These are phyloP conservation scores for Psilopogon haemacephalus DNA, from an alignment of 2,113 vertebrate species.

Conservation along the genomic window DNA sequence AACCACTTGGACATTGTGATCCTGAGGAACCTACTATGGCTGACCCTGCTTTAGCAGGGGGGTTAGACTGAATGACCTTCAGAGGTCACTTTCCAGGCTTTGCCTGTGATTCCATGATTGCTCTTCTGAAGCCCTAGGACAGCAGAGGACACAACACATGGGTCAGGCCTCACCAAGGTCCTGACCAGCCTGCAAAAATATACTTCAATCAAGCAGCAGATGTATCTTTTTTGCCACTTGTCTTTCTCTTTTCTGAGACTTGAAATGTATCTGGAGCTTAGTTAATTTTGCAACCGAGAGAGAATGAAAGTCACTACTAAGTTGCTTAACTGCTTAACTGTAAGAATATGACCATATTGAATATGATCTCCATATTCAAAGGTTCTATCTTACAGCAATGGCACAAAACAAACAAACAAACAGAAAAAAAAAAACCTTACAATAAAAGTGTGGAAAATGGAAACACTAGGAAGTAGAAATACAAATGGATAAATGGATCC, in stretches of 20 bases:
- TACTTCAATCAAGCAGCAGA: neutral
- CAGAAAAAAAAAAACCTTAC: neutral
- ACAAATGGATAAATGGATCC: neutral
- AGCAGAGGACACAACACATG: neutral
- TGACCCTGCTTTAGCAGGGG: too few species aligned
- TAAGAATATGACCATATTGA: neutral
- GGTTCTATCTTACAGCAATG: neutral
- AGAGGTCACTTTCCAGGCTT: too few species aligned
- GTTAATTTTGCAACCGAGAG: neutral
- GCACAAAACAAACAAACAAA: neutral
- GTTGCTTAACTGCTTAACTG: neutral
- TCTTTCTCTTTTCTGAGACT: neutral
- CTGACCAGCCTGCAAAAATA: neutral
- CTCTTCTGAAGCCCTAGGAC: neutral
- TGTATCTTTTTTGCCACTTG: neutral
- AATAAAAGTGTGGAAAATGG: neutral
- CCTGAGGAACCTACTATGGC: too few species aligned
- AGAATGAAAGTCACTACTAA: neutral
- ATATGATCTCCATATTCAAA: neutral
- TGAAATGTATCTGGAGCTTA: neutral
- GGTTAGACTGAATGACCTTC: too few species aligned
- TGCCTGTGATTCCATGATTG: too few species aligned
- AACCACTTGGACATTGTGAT: too few species aligned
- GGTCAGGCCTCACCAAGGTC: neutral
- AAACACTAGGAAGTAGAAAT: neutral